Evolutionary conservation across 2,113 vertebrate genomes (phyloP).

Genomic region (Panthera uncia): DNA sequence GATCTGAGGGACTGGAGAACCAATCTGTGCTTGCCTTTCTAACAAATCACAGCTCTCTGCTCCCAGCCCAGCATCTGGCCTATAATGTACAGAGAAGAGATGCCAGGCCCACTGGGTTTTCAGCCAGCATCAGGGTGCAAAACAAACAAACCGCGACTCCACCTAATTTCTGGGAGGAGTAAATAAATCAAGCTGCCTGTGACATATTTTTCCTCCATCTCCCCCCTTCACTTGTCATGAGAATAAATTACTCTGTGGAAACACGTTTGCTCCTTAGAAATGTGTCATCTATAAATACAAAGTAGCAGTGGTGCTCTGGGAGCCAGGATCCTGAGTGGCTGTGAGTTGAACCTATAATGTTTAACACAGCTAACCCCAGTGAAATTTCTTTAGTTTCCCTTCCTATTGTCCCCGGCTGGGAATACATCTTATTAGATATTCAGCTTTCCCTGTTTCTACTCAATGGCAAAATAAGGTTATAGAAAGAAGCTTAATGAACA

Average conservation of each 20-base stretch:
- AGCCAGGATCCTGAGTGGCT: neutral
- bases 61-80: neutral
- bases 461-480: neutral
- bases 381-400: neutral
- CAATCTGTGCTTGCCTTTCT: neutral
- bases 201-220: neutral
- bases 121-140: neutral
- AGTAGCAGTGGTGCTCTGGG: neutral
- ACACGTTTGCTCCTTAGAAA: neutral
- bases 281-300: neutral
- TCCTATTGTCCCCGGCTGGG: neutral
- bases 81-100: fast-evolving
- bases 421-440: neutral
- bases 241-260: slow-evolving; percentile 1
- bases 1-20: neutral
- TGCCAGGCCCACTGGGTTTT: neutral
- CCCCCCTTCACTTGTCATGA: neutral
- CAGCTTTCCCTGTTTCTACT: neutral
- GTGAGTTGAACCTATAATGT: neutral
- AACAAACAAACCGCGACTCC: neutral
- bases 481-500: neutral
- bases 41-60: neutral
- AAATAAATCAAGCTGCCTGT: neutral
- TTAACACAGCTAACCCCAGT: neutral
- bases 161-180: neutral